Conservation (phyloP, 2,888 invertebrate species). For the Antheraea yamamai region DNA sequence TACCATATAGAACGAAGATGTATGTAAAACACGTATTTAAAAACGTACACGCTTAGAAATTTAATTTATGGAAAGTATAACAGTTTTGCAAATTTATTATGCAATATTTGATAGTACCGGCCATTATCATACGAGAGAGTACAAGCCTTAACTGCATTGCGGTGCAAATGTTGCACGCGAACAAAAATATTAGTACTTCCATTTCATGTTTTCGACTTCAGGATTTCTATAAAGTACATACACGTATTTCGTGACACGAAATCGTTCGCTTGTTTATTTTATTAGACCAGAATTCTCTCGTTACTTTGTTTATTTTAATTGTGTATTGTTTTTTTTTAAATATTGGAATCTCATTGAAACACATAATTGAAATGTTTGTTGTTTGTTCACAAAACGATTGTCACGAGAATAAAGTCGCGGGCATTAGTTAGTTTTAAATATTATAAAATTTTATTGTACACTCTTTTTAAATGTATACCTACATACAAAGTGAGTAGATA, state of each 20-base stretch:
- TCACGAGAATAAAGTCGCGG: no score
- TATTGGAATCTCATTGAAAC: no score
- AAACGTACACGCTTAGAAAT: not conserved
- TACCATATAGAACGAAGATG: not conserved
- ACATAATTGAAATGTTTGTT: no score
- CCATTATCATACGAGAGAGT: slow-evolving; percentile 17
- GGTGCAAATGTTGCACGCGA: slow-evolving; percentile 23
- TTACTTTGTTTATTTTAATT: no score
- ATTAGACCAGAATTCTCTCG: not conserved
- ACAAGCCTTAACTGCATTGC: slow-evolving; percentile 22
- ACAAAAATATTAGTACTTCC: slow-evolving; percentile 15
- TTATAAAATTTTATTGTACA: no score
- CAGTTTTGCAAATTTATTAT: slow-evolving; percentile 21
- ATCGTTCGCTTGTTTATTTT: not conserved
- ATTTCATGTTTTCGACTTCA: slow-evolving; percentile 18
- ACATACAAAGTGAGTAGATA: no score
- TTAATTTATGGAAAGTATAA: slow-evolving; percentile 6
- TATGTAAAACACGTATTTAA: not conserved
- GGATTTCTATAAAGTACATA: slow-evolving; percentile 15
- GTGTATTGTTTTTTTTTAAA: no score
- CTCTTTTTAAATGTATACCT: no score
- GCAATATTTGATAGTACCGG: not conserved
- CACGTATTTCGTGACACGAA: not conserved
- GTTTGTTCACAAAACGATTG: no score
- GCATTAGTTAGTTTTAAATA: no score